phyloP scores from a whole-genome alignment of 2,113 vertebrate genomes.

The Myanophis thanlyinensis region DNA sequence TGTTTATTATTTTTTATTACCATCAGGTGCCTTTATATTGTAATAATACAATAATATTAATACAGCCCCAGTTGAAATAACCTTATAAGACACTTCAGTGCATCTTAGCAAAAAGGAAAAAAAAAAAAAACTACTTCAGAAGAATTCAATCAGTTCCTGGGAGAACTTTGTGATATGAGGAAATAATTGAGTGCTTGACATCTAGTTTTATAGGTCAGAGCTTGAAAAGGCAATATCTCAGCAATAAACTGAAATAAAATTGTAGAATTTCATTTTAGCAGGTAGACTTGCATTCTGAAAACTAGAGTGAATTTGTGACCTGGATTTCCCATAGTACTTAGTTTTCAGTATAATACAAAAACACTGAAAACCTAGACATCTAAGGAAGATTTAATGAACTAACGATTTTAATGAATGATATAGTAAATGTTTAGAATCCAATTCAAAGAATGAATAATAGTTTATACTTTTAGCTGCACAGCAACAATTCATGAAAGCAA shows the following conservation, averaged over 20 bases:
- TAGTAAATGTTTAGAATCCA: not conserved
- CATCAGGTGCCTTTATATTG: constrained; percentile 25
- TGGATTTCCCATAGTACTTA: constrained; percentile 37
- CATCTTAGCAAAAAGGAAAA: constrained; percentile 37
- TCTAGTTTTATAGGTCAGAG: constrained; percentile 66
- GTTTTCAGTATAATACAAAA: not conserved
- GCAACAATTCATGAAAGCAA: not conserved
- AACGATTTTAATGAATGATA: not conserved
- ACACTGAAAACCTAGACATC: not conserved
- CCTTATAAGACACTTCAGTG: constrained; percentile 34
- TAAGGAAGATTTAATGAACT: no score
- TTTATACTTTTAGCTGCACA: not conserved
- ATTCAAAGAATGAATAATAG: not conserved
- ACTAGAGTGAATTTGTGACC: constrained; percentile 49
- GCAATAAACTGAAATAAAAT: constrained; percentile 68
- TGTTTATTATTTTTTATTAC: constrained; percentile 24
- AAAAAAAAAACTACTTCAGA: constrained; percentile 39
- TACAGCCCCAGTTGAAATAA: constrained; percentile 13
- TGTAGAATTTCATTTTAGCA: constrained; percentile 48
- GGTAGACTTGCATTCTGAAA: constrained; percentile 34
- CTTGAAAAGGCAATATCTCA: constrained; percentile 67
- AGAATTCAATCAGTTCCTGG: constrained; percentile 66
- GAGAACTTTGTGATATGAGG: constrained; percentile 65
- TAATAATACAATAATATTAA: constrained; percentile 45
- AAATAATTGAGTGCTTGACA: constrained; percentile 76